A percentile compares a stretch with the other conserved stretches of the same genome.
Conservation (phyloP, 2,797 vertebrate species). For the Hippocampus kuda region DNA sequence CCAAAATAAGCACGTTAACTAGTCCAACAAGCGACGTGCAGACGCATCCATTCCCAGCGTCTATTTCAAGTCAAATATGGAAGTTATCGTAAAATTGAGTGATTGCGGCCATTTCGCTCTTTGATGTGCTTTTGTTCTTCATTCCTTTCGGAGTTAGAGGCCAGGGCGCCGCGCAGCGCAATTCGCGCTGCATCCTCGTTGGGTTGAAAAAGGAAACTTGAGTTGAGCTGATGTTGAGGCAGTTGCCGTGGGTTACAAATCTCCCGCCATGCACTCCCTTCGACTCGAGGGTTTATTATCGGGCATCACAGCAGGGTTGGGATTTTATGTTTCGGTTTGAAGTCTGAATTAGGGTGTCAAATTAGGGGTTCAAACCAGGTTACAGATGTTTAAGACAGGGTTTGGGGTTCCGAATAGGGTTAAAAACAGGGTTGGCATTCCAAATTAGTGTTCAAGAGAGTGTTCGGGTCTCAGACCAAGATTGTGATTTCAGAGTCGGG, state of each 20-base stretch:
- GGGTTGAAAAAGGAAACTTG: background rate
- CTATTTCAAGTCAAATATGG: conserved; percentile 1
- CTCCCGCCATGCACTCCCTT: background rate
- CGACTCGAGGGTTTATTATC: no score
- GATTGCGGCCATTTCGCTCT: background rate
- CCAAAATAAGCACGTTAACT: conserved; percentile 3
- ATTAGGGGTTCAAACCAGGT: no score
- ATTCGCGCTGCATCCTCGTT: background rate
- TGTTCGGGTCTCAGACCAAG: no score
- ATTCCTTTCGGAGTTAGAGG: background rate
- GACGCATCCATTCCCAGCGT: conserved; percentile 1
- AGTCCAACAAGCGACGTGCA: conserved; percentile 2
- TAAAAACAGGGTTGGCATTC: no score
- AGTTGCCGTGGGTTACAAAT: background rate
- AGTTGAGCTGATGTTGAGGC: background rate
- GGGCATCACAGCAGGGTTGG: background rate
- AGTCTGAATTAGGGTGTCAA: background rate
- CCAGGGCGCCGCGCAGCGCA: background rate
- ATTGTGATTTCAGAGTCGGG: no score
- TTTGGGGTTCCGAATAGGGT: no score
- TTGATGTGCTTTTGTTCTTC: background rate
- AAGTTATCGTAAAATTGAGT: conserved; percentile 1
- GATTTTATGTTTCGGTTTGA: background rate
- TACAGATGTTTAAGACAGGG: no score
- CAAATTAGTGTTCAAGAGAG: no score